Evolutionary conservation across 2,888 invertebrate species (phyloP).

Genomic region (Stenotaenia linearis): DNA sequence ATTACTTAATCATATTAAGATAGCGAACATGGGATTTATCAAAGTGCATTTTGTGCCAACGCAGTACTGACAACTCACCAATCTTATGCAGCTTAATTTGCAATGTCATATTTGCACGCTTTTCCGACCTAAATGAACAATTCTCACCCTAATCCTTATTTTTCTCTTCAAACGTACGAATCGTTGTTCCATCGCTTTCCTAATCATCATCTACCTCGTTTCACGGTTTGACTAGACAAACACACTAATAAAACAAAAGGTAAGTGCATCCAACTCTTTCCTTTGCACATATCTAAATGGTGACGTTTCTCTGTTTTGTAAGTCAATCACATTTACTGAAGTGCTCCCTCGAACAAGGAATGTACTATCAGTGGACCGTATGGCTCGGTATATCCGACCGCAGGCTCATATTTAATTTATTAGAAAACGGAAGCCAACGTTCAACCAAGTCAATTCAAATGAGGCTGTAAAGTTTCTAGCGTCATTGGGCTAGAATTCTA

Average conservation of each 20-base stretch:
- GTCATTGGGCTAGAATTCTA: slow-evolving; percentile 5
- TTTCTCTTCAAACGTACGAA: not conserved
- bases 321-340: slow-evolving; percentile 3
- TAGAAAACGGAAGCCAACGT: slow-evolving; percentile 14
- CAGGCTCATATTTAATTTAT: slow-evolving; percentile 19
- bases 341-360: slow-evolving; percentile 3
- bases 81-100: not conserved
- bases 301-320: not conserved
- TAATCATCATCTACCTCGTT: not conserved
- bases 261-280: not conserved
- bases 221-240: not conserved
- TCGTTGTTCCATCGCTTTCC: not conserved
- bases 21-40: slow-evolving; percentile 17
- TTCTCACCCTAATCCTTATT: not conserved
- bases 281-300: slow-evolving; percentile 18
- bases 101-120: not conserved
- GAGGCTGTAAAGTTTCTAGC: slow-evolving; percentile 22
- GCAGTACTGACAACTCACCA: not conserved
- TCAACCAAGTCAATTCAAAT: slow-evolving; percentile 19
- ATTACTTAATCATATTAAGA: not conserved
- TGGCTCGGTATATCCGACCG: slow-evolving; percentile 1
- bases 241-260: not conserved
- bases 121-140: slow-evolving; percentile 3
- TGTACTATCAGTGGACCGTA: slow-evolving; percentile 24
- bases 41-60: not conserved